Evolutionary conservation across 2,113 vertebrate genomes (phyloP).

Genomic region (Pelvicachromis taeniatus): DNA sequence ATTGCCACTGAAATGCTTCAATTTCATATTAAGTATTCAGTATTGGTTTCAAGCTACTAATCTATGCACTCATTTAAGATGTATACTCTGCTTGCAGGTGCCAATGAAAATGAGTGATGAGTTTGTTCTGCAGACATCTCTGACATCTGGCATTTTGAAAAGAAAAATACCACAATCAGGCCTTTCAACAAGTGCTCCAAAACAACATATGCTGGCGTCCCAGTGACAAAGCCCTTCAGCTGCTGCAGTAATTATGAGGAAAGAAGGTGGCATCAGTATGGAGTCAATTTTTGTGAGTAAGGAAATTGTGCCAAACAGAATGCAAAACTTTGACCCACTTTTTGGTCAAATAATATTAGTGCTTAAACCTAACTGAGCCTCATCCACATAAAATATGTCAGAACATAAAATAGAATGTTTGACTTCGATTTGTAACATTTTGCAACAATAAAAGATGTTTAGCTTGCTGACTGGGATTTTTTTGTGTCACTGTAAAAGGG

Average conservation of each 20-base stretch:
- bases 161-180: background rate
- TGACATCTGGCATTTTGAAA: background rate
- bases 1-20: rapidly evolving
- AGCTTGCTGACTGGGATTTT: background rate
- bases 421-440: background rate
- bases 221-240: background rate
- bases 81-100: background rate
- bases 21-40: background rate
- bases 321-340: background rate
- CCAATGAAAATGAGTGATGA: background rate
- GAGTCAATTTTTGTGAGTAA: background rate
- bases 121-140: background rate
- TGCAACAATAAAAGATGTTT: background rate
- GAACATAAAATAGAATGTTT: background rate
- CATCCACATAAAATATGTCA: background rate
- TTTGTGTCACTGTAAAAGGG: background rate
- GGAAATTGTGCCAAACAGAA: background rate
- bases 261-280: background rate
- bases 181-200: background rate
- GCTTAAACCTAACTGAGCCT: background rate
- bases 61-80: background rate
- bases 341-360: background rate
- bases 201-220: background rate
- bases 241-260: background rate
- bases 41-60: background rate